These are phyloP conservation scores for Mythimna vitellina DNA, from an alignment of 2,888 invertebrate genomes.

Conservation along the genomic window DNA sequence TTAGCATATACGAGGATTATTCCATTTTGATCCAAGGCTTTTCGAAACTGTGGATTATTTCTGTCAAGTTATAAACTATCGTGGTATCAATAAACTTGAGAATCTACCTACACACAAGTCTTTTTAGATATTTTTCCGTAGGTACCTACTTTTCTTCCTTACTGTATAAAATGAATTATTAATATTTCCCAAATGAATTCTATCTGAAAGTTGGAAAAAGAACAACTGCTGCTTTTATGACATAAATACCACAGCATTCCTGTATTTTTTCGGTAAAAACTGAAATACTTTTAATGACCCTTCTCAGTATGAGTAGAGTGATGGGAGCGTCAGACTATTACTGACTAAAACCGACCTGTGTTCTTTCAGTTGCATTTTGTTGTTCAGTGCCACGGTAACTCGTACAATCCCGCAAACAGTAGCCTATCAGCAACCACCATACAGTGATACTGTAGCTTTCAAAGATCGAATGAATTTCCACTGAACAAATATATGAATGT, in stretches of 20 bases:
- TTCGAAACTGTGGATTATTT: slow-evolving; percentile 9
- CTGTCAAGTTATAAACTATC: slow-evolving; percentile 16
- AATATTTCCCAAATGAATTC: neutral
- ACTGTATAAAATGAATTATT: neutral
- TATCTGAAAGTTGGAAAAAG: no score
- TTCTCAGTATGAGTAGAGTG: no score
- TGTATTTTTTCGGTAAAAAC: neutral
- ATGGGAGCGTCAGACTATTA: no score
- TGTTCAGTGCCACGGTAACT: no score
- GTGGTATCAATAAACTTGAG: neutral
- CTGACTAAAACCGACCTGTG: no score
- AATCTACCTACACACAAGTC: neutral
- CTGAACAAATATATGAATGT: neutral
- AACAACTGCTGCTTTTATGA: neutral
- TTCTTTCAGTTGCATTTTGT: no score
- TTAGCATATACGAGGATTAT: slow-evolving; percentile 6
- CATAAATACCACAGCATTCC: neutral
- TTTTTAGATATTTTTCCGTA: neutral
- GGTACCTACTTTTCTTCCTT: neutral
- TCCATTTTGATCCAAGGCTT: slow-evolving; percentile 13
- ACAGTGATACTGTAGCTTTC: neutral
- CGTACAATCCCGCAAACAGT: no score
- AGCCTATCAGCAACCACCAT: no score
- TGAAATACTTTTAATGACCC: no score
- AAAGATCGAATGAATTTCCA: neutral